Conservation (phyloP, 1,140 invertebrate genomes). For the Melipona quadrifasciata region DNA sequence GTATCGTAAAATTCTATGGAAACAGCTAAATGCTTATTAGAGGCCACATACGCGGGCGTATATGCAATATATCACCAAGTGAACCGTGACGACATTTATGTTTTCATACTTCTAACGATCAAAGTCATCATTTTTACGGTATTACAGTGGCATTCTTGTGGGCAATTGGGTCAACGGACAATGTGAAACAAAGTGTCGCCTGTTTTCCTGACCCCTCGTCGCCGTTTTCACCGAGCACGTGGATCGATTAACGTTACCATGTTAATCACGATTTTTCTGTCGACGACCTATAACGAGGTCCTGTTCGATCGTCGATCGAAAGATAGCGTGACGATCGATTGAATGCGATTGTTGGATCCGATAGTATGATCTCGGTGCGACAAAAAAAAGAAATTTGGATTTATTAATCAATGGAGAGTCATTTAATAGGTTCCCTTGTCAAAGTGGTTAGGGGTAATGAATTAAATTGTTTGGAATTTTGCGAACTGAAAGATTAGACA, state of each 20-base stretch:
- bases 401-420: neutral
- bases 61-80: conserved; percentile 41
- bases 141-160: conserved; percentile 24
- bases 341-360: neutral
- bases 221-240: neutral
- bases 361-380: no score
- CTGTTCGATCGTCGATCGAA: neutral
- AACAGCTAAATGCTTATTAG: conserved; percentile 51
- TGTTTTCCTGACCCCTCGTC: neutral
- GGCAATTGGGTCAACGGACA: conserved; percentile 36
- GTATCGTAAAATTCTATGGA: conserved; percentile 52
- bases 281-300: neutral
- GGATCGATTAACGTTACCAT: conserved; percentile 11
- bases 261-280: conserved; percentile 22
- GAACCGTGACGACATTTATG: conserved; percentile 53
- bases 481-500: neutral
- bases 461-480: neutral
- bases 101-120: conserved; percentile 52
- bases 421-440: neutral
- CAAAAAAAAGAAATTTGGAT: neutral
- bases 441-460: neutral
- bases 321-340: neutral
- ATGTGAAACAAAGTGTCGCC: conserved; percentile 15
- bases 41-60: conserved; percentile 15
- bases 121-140: conserved; percentile 42